These are phyloP conservation scores for Spea hammondii DNA, from an alignment of 2,797 vertebrate genomes.

Conservation along the genomic window DNA sequence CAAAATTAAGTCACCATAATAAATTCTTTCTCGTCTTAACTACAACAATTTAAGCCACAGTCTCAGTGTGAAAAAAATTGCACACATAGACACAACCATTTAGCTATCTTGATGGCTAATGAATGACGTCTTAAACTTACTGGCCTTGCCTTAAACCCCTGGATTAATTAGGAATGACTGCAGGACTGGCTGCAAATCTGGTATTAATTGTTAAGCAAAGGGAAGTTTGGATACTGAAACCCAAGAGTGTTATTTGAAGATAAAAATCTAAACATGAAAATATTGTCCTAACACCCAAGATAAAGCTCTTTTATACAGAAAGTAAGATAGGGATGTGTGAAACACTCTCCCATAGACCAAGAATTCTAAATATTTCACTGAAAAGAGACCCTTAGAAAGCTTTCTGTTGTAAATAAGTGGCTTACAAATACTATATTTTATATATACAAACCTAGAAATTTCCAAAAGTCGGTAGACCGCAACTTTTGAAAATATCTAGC, in stretches of 20 bases:
- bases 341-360: slow-evolving; percentile 31
- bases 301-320: slow-evolving; percentile 45
- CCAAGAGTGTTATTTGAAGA: slow-evolving; percentile 51
- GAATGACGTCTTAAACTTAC: slow-evolving; percentile 43
- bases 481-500: no score
- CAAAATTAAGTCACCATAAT: no score
- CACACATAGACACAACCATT: slow-evolving; percentile 20
- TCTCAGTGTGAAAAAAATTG: slow-evolving; percentile 10
- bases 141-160: slow-evolving; percentile 32
- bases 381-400: not conserved
- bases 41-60: not conserved
- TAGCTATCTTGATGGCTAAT: slow-evolving; percentile 41
- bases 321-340: slow-evolving; percentile 44
- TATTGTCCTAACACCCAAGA: slow-evolving; percentile 48
- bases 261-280: slow-evolving; percentile 52
- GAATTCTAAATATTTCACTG: slow-evolving; percentile 39
- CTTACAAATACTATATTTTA: not conserved
- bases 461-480: not conserved
- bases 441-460: not conserved
- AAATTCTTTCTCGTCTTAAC: not conserved
- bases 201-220: slow-evolving; percentile 51
- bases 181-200: slow-evolving; percentile 44
- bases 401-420: not conserved
- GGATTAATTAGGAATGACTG: slow-evolving; percentile 53
- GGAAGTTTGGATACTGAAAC: slow-evolving; percentile 48